Percentiles rank a stretch among this genome's conserved stretches.
Conservation (phyloP, 2,888 invertebrate species). For the Lacanobia oleracea region DNA sequence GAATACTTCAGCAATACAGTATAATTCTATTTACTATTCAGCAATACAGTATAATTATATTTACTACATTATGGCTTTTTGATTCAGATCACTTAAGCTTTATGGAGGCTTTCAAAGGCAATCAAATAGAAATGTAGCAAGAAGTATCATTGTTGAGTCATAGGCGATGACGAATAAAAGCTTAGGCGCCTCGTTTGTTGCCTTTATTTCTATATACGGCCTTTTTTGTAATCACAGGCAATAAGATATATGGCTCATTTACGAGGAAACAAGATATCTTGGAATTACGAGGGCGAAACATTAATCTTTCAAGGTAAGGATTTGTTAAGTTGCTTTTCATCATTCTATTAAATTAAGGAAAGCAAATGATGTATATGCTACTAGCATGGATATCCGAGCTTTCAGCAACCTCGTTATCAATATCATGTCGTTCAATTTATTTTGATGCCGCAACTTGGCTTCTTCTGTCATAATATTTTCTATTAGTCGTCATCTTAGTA, state of each 20-base stretch:
- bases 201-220: constrained; percentile 40
- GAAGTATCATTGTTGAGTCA: constrained; percentile 50
- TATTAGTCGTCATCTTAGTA: too few relatives aligned
- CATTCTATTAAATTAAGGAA: not conserved
- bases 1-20: not conserved
- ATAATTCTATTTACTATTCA: too few relatives aligned
- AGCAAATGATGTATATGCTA: not conserved
- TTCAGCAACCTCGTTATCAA: not conserved
- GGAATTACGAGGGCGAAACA: not conserved
- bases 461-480: too few relatives aligned
- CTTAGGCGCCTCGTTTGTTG: constrained; percentile 37
- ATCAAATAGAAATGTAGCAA: constrained; percentile 53
- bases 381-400: not conserved
- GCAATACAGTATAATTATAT: too few relatives aligned
- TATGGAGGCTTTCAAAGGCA: constrained; percentile 27
- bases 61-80: constrained; percentile 11
- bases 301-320: constrained; percentile 4
- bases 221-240: constrained; percentile 39
- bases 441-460: too few relatives aligned
- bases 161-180: constrained; percentile 51
- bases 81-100: constrained; percentile 19
- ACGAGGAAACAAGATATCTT: constrained; percentile 27
- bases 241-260: constrained; percentile 19
- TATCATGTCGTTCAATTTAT: not conserved
- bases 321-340: constrained; percentile 2